These are phyloP conservation scores for Heterodera carotae DNA, from an alignment of 1,140 invertebrate species.

Conservation along the genomic window DNA sequence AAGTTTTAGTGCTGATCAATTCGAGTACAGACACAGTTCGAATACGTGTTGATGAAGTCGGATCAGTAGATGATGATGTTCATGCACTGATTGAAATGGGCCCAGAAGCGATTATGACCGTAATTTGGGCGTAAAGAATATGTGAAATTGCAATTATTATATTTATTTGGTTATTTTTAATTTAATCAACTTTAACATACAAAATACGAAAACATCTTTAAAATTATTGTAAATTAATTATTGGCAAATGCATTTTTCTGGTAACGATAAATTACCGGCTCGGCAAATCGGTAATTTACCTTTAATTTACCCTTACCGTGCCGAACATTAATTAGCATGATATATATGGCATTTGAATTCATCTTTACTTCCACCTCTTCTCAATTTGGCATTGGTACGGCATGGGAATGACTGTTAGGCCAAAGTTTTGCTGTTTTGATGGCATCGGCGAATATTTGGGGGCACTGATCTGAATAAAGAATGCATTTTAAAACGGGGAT, in stretches of 20 bases:
- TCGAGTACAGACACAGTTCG: neutral
- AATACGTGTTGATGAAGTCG: conserved; percentile 20
- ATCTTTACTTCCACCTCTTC: conserved; percentile 10
- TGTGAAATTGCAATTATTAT: neutral
- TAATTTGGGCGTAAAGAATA: conserved; percentile 20
- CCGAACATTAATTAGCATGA: too few species aligned
- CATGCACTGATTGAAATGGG: conserved; percentile 15
- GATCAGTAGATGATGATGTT: conserved; percentile 9
- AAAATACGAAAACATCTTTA: too few species aligned
- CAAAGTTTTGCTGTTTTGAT: conserved; percentile 27
- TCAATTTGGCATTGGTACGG: conserved; percentile 29
- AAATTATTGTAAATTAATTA: too few species aligned
- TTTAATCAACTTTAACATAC: too few species aligned
- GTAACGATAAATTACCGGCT: too few species aligned
- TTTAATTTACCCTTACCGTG: too few species aligned
- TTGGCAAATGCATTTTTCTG: too few species aligned
- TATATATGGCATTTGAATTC: too few species aligned
- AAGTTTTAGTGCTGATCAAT: conserved; percentile 39
- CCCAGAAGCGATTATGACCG: conserved; percentile 29
- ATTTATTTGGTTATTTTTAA: too few species aligned
- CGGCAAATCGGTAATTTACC: too few species aligned
- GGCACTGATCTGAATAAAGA: conserved; percentile 10
- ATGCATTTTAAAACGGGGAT: too few species aligned
- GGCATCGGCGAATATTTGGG: conserved; percentile 23
- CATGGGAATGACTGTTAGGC: conserved; percentile 17